Conservation (phyloP, 2,888 invertebrate genomes). For the Epirrita christyi region DNA sequence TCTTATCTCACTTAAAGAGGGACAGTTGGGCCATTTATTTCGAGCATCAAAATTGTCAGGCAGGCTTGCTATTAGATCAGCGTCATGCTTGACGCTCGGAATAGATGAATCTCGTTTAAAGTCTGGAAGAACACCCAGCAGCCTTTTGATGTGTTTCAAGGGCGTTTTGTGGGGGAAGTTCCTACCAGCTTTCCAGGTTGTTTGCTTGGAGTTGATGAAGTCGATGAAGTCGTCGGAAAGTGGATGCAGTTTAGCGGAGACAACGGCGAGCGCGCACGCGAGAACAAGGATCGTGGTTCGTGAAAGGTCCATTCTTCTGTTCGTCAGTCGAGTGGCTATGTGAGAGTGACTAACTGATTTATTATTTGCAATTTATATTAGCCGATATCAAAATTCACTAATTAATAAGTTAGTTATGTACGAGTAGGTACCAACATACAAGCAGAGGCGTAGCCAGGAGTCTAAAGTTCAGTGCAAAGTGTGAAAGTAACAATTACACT, state of each 20-base stretch:
- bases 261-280: background rate
- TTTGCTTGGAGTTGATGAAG: conserved; percentile 86
- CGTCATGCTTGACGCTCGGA: conserved; percentile 62
- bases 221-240: conserved; percentile 89
- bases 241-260: conserved; percentile 47
- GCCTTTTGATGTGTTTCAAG: conserved; percentile 1
- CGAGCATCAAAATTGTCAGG: conserved; percentile 94
- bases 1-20: conserved; percentile 91
- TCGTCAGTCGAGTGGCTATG: background rate
- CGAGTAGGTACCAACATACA: background rate
- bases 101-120: conserved; percentile 45
- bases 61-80: conserved; percentile 72
- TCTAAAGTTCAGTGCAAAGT: too few relatives aligned
- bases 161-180: conserved; percentile 87
- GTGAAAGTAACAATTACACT: too few relatives aligned
- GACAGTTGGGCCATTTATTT: conserved; percentile 92
- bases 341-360: background rate
- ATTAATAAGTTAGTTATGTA: background rate
- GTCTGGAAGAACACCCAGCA: conserved; percentile 49
- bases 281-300: background rate
- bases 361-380: background rate
- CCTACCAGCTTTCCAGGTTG: conserved; percentile 90
- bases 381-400: background rate
- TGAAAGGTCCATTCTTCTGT: background rate
- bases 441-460: background rate